Evolutionary conservation across 2,888 invertebrate species (phyloP), one percentile per base, ranked within the genome.

Genomic region (Eueremaeus valkanovi): DNA sequence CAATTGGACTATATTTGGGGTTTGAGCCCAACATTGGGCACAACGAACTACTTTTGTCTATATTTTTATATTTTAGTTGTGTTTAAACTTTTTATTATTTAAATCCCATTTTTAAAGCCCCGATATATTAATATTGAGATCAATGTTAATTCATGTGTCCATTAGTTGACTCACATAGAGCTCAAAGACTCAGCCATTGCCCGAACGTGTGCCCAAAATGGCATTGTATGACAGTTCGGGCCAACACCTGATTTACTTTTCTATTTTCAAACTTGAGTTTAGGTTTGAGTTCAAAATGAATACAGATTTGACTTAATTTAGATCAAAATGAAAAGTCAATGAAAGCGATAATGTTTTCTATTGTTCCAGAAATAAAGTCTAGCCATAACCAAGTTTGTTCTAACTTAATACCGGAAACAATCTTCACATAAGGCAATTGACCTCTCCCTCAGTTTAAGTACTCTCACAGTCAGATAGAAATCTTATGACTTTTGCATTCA

Each of bases 241-340:
- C 24, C 45, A n/a, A 70, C 70, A 40, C 45, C 45, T 70, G 70
- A 70, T 70, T 42, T 70, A 70, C 70, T 70, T 70, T 36, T 66
- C 63, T 66, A 66, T 66, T 66, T 66, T 33, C 18, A 66, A 36
- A 21, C 21, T 8, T 9, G 5, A 18, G 33, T 66, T 66, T 16
- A 21, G 18, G 36, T 66, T 36, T 66, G n/a, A 66, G 36, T 36
- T 36, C 21, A 66, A 66, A 36, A 21, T 66, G 31, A 29, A 33
- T n/a, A 31, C 21, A 21, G 36, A 29, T 61, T 66, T 29, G n/a
- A 66, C 18, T 11, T 36, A n/a, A n/a, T 66, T 66, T 66, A 31
- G 63, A 29, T 21, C 63, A 21, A 58, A 29, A 21, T 13, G n/a
- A 45, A 36, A 36, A 66, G 61, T 33, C 63, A 66, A 66, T 66